Percentiles rank a stretch among this genome's conserved stretches.
Conservation (phyloP, 1,140 invertebrate species). For the Platorchestia sp. region DNA sequence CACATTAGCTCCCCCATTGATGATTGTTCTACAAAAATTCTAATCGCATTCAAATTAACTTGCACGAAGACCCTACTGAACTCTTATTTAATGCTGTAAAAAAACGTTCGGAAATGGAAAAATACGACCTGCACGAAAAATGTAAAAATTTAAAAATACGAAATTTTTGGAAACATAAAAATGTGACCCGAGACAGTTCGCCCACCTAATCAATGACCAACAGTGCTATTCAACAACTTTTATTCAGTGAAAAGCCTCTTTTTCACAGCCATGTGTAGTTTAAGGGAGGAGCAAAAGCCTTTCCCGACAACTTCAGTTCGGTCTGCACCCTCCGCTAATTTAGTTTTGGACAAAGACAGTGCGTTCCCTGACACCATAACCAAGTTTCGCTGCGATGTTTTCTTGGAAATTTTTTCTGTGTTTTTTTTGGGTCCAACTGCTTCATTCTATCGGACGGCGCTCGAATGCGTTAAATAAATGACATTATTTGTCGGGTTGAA, state of each 20-base stretch:
- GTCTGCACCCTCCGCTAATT: background rate
- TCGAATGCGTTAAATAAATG: background rate
- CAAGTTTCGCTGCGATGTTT: background rate
- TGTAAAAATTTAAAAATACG: too few relatives aligned
- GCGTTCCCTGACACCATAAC: background rate
- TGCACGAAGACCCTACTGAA: too few relatives aligned
- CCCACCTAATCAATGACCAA: too few relatives aligned
- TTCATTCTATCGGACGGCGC: background rate
- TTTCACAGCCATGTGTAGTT: background rate
- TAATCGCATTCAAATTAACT: too few relatives aligned
- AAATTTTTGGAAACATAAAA: too few relatives aligned
- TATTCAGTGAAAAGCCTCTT: background rate
- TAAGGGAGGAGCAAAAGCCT: background rate
- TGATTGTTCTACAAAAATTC: too few relatives aligned
- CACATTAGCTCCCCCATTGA: too few relatives aligned
- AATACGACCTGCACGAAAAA: too few relatives aligned
- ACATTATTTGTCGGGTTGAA: background rate
- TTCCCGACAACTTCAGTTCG: background rate
- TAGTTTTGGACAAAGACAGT: background rate
- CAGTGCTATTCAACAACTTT: background rate
- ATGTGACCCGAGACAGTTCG: too few relatives aligned
- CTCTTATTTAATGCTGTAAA: too few relatives aligned
- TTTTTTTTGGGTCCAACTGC: background rate
- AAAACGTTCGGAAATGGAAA: too few relatives aligned
- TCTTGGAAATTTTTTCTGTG: background rate